Base-by-base conservation (phyloP, 2,113 vertebrate genomes). In the Marmota flaviventris region DNA sequence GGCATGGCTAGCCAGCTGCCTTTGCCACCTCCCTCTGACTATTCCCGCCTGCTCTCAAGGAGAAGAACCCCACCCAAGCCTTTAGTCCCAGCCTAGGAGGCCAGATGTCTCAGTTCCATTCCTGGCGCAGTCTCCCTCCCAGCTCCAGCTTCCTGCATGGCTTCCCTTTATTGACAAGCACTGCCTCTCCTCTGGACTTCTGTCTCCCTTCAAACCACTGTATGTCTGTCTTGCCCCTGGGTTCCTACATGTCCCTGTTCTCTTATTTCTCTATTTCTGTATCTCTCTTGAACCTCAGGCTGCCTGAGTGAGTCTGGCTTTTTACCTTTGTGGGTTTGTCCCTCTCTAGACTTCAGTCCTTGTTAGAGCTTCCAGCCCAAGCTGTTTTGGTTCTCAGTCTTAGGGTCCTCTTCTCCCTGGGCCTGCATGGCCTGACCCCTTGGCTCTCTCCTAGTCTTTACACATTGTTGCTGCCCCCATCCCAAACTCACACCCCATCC, bases 1-100 rank as follows among this genome's bases (percentile, higher is more conserved):
- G 97, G 97, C 93, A 51, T 3, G 53, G 78, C 85, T 85, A 92
- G 91, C 96, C 98, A 97, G 96, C 97, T 97, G 97, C 97, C 51
- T 88, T 82, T 37, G 90, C 96, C 94, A 88, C 98, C 98, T 98
- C 98, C 96, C 92, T 97, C 94, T 91, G 95, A 94, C 83, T 92
- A 86, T 97, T 97, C 89, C 91, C 10, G 61, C 75, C 75, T 85
- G 58, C 88, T 85, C 48, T 91, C 34, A 32, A 24, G 72, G 91
- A 92, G 53, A 91, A 72, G 87, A 92, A 89, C 37, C 77, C 0
- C 14, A 83, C 91, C 2, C 4, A 92, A 79, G 94, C 72, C 92
- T 93, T 42, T 48, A 84, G 96, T 72, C 96, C 85, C 51, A 45
- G n/a, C 94, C 92, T 82, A 37, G 72, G 93, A 87, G 93, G 85